These are phyloP conservation scores for Taeniopygia guttata DNA, from an alignment of 2,797 vertebrate genomes.

Conservation along the genomic window DNA sequence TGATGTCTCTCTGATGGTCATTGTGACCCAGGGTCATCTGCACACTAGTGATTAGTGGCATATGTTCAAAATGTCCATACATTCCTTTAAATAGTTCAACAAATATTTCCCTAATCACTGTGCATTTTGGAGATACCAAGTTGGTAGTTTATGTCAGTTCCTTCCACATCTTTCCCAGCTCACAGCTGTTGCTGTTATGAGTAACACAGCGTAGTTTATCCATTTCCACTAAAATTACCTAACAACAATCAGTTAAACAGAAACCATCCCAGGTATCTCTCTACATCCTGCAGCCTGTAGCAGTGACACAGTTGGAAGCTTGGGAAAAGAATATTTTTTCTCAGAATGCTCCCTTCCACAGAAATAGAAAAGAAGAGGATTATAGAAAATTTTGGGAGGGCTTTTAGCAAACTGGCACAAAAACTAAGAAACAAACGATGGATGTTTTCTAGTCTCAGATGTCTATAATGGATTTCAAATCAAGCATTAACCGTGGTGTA, in stretches of 20 bases:
- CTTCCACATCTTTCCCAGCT: neutral
- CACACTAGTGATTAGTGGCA: conserved; percentile 3
- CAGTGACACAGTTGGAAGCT: neutral
- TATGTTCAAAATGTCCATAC: neutral
- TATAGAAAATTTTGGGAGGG: neutral
- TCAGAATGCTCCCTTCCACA: neutral
- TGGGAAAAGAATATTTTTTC: neutral
- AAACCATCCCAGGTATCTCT: neutral
- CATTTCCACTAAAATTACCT: neutral
- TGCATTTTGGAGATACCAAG: neutral
- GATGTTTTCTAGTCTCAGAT: neutral
- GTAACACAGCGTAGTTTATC: neutral
- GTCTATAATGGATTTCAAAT: neutral
- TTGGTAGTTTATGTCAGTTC: neutral
- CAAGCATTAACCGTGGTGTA: neutral
- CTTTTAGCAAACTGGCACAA: neutral
- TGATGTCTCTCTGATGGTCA: neutral
- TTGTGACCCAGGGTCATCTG: conserved; percentile 2
- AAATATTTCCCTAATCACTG: neutral
- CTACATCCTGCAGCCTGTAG: neutral
- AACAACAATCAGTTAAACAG: neutral
- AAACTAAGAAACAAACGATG: neutral
- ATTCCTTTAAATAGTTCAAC: conserved; percentile 20
- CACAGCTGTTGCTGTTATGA: neutral
- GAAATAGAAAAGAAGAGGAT: neutral